phyloP scores from a whole-genome alignment of 2,797 vertebrate species.

The Erithacus rubecula region DNA sequence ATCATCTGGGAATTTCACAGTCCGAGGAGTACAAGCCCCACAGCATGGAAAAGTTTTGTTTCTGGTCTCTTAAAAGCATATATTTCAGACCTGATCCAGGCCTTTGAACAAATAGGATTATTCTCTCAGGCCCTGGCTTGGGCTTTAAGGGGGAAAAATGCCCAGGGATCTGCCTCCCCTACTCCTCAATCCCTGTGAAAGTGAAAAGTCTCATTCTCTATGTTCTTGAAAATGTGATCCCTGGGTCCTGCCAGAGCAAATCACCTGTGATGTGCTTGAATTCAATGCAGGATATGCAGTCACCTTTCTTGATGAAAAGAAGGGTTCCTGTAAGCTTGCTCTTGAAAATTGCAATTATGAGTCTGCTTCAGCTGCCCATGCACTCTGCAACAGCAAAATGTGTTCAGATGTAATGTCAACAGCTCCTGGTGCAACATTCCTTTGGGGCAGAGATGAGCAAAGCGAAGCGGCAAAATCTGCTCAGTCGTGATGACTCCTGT shows the following conservation, averaged over 20 bases:
- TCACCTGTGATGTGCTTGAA: neutral
- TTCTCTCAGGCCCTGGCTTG: neutral
- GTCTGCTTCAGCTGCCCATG: neutral
- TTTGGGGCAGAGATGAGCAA: neutral
- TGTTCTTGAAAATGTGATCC: neutral
- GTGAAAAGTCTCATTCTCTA: neutral
- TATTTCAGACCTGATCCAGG: neutral
- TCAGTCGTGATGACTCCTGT: neutral
- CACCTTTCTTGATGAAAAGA: neutral
- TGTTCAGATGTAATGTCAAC: neutral
- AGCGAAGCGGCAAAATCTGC: neutral
- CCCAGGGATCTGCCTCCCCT: neutral
- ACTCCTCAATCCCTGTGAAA: neutral
- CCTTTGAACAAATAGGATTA: neutral
- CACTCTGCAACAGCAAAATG: neutral
- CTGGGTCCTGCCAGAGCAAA: neutral
- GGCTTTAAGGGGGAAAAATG: neutral
- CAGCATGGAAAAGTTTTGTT: neutral
- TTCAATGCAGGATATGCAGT: neutral
- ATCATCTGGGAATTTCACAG: constrained; percentile 10
- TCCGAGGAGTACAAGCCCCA: constrained; percentile 22
- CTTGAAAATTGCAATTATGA: neutral
- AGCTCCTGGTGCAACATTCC: neutral
- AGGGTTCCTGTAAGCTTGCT: neutral
- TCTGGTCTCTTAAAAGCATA: neutral